Evolutionary conservation across 1,140 invertebrate genomes (phyloP).

Genomic region (Zelostemma sp.): DNA sequence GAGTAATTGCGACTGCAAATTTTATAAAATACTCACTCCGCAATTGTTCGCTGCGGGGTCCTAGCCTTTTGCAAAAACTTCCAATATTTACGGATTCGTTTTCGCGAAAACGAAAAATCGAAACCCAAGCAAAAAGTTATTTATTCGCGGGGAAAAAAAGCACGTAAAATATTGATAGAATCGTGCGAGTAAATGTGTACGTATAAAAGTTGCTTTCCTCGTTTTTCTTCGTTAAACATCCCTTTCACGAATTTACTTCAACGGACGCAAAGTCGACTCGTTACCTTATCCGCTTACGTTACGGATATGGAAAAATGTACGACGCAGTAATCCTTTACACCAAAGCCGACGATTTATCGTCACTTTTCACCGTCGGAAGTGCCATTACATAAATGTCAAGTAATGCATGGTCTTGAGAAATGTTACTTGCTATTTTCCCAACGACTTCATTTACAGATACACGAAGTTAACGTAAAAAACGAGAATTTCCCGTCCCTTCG

Average conservation of each 20-base stretch:
- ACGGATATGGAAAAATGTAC: conserved; percentile 49
- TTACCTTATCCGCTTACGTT: conserved; percentile 51
- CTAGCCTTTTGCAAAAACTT: neutral
- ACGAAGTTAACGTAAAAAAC: too few relatives aligned
- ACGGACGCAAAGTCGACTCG: conserved; percentile 46
- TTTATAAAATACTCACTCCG: neutral
- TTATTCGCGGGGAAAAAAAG: neutral
- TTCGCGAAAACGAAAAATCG: neutral
- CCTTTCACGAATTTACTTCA: conserved; percentile 49
- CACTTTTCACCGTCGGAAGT: conserved; percentile 47
- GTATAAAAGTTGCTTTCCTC: conserved; percentile 33
- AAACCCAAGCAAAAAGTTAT: neutral
- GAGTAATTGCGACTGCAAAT: neutral
- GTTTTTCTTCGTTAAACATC: conserved; percentile 51
- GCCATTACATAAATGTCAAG: conserved; percentile 50
- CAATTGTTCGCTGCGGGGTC: neutral
- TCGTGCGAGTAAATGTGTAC: conserved; percentile 27
- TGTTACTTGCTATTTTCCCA: conserved; percentile 27
- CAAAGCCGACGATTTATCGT: conserved; percentile 50
- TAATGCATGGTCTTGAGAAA: conserved; percentile 41
- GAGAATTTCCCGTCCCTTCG: too few relatives aligned
- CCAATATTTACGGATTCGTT: neutral
- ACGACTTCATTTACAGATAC: too few relatives aligned
- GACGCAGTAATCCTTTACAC: conserved; percentile 45
- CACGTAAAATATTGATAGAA: conserved; percentile 31